Base-by-base conservation (phyloP, 2,888 invertebrate genomes). In the Eristalis tenax region DNA sequence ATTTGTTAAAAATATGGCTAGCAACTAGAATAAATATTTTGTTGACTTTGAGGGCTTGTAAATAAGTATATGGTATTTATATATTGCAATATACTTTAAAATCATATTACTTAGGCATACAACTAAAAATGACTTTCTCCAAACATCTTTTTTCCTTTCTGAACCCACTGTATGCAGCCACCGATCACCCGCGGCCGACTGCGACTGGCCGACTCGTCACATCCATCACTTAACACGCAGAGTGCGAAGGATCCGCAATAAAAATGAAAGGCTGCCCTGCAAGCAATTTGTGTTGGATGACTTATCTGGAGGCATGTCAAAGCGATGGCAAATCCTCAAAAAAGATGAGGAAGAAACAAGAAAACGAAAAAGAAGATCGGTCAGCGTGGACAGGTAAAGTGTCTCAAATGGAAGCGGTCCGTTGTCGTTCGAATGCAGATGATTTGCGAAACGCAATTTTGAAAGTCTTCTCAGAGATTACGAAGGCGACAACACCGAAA, bases 401-500 rank as follows among this genome's bases (percentile, higher is more conserved):
- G 70, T 70, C 83, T 69, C 75, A 84, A 79, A 76, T 75, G 70
- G 70, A 75, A 71, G 76, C 71, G 76, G n/a, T 76, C 71, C 56
- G 65, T 64, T 83, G 77, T 73, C 83, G 56, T 35, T 79, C 63
- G 71, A 76, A 84, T 84, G 84, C 84, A 84, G 84, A 80, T 80
- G 84, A 84, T 79, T 74, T 80, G 63, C 84, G 75, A 75, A 85
- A 71, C 57, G 71, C 43, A 68, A 18, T 85, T 85, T 85, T 81
- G 81, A 81, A 85, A 85, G 84, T 81, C 68, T 18, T 8, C 18
- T 50, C 61, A 40, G 23, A 66, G 50, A 70, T 68, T 43, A 63
- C 50, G 50, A 18, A 6, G 18, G 8, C 50, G 50, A 61, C 2
- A 70, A 22, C 43, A 50, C 0, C 50, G 50, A 18, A n/a, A 18